Base-by-base conservation (phyloP, 2,113 vertebrate genomes). In the Porphyrio hochstetteri region DNA sequence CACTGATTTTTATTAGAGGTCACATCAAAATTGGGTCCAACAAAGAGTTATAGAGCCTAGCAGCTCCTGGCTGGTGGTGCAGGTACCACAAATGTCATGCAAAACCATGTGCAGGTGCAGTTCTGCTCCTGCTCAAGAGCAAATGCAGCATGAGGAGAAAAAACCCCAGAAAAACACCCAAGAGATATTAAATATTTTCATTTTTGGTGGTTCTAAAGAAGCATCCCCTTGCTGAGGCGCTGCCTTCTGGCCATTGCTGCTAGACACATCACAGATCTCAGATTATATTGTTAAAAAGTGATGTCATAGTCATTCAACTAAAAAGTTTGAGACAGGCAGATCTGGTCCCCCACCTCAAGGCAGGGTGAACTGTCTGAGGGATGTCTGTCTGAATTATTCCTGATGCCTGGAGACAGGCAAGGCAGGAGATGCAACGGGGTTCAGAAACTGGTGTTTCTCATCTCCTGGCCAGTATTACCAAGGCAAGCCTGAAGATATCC, bases 71-170 rank as follows among this genome's bases (percentile, higher is more conserved):
- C 19, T 40, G 29, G 12, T 19, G 20, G 46, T 40, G 29, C 64
- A 35, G 0, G 4, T 64, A 16, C 36, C 36, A 81, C 42, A 24
- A 38, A 25, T 3, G 50, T 16, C 28, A n/a, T 3, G 7, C 9
- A 55, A 59, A 31, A 6, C 16, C 23, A 56, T 7, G 2, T 16
- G 20, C 11, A 27, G 24, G 5, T 4, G 1, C 25, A 24, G 35
- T 29, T 18, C 61, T 13, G 36, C n/a, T 44, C 36, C 36, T 44
- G 16, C 46, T 46, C 52, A 57, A n/a, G 17, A 50, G 36, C 16
- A 38, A 74, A 55, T 19, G 18, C 5, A 42, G 48, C 23, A 12
- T 1, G 2, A 7, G 20, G 0, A 8, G 7, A 44, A 23, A 46
- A 46, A 16, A 27, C 16, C 16, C 44, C 44, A 17, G 42, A 44